Evolutionary conservation across 92 coral and sea anemone species (phyloP), one percentile per base, ranked within the genome.

Genomic region (Heteractis magnifica): DNA sequence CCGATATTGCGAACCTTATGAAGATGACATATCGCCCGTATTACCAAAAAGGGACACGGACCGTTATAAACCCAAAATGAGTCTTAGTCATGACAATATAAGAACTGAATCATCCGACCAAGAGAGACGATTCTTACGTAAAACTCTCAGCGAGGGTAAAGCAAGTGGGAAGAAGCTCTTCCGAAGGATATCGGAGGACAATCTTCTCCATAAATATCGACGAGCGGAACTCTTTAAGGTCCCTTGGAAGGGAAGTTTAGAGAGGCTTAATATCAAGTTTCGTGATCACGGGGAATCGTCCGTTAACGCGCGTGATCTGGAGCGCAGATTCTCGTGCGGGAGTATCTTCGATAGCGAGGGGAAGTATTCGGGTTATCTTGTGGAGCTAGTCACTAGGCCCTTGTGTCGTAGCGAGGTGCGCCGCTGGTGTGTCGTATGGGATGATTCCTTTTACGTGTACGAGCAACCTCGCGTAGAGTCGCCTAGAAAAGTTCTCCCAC

Each of bases 311-410:
- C 75, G 70, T 59, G 87, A 84, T 68, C 34, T 78, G 44, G 89
- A 80, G 84, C 82, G 93, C 10, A 49, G 98, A 34, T 94, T 84
- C 79, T 94, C 98, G 3, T 91, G 95, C 70, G 98, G 98, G 8
- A 91, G 92, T 64, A 80, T 97, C 44, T 94, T 93, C 82, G 97
- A 94, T 80, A 92, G 91, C 70, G 97, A 90, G 20, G 99, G 99
- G 16, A 94, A 91, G 77, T 97, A 86, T 83, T 87, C 94, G 7
- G 95, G 99, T 20, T 90, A 90, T 85, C 94, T 97, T 3, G 93
- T 95, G 79, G 99, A 97, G 80, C 85, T 93, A 4, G 86, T 85
- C 11, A 83, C 84, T 13, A 84, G 82, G 26, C 91, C 90, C 21
- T 80, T 92, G 23, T 97, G 95, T 72, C 91, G 90, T 55, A 97